Percentiles rank a stretch among this genome's conserved stretches.
Conservation (phyloP, 2,888 invertebrate species). For the Leptinotarsa juncta region DNA sequence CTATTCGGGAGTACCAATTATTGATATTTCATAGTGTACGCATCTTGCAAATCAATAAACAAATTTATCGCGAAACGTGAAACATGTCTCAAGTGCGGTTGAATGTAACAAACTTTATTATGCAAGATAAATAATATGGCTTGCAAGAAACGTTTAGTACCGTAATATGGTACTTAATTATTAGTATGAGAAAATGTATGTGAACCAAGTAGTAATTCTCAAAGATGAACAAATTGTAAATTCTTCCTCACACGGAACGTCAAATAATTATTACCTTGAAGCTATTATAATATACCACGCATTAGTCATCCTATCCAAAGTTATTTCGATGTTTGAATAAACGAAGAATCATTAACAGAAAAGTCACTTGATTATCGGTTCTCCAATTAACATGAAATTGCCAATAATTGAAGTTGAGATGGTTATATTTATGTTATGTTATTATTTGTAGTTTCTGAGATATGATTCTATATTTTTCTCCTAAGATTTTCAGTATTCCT, state of each 20-base stretch:
- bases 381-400: background rate
- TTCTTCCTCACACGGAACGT: slow-evolving; percentile 4
- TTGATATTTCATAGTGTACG: too few species aligned
- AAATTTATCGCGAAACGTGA: too few species aligned
- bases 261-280: background rate
- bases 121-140: too few species aligned
- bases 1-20: too few species aligned
- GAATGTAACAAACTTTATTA: too few species aligned
- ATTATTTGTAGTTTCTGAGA: too few species aligned
- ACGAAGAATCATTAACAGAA: background rate
- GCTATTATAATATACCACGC: slow-evolving; percentile 6
- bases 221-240: background rate
- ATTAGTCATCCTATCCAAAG: slow-evolving; percentile 5
- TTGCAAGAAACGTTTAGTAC: slow-evolving; percentile 3
- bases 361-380: background rate
- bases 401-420: too few species aligned
- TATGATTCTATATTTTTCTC: too few species aligned
- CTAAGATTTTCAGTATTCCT: too few species aligned
- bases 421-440: too few species aligned
- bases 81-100: too few species aligned
- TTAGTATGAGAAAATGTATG: slow-evolving; percentile 1
- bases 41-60: too few species aligned
- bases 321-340: background rate
- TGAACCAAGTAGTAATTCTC: background rate
- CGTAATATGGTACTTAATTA: background rate